phyloP scores from a whole-genome alignment of 2,113 vertebrate species.

The Cyprinodon tularosa region DNA sequence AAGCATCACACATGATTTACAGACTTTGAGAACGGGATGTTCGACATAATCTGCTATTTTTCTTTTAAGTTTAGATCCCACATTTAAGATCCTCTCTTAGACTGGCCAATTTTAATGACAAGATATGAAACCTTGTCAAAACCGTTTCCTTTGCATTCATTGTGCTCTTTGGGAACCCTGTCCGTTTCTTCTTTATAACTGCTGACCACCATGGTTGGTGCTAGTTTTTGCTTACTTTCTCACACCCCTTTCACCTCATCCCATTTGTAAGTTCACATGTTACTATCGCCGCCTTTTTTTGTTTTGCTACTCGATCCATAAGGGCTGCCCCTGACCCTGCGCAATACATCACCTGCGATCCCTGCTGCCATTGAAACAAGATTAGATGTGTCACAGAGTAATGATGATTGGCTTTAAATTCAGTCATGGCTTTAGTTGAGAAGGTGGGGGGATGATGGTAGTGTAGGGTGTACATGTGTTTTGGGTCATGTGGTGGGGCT shows the following conservation, averaged over 20 bases:
- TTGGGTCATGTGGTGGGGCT: slow-evolving; percentile 5
- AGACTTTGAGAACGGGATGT: neutral
- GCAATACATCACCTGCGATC: slow-evolving; percentile 71
- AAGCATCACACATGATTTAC: neutral
- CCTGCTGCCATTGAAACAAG: slow-evolving; percentile 62
- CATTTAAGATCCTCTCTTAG: too few species aligned
- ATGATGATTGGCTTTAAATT: slow-evolving; percentile 72
- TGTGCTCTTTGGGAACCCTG: slow-evolving; percentile 29
- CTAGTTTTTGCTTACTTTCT: slow-evolving; percentile 55
- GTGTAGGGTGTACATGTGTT: slow-evolving; percentile 21
- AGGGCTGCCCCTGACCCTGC: slow-evolving; percentile 46
- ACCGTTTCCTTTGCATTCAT: neutral
- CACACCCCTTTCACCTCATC: slow-evolving; percentile 53
- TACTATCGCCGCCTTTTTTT: slow-evolving; percentile 55
- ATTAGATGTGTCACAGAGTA: slow-evolving; percentile 74
- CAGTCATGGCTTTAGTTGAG: slow-evolving; percentile 35
- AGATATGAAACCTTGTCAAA: neutral
- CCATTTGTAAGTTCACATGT: slow-evolving; percentile 68
- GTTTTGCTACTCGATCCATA: slow-evolving; percentile 61
- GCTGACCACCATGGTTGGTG: slow-evolving; percentile 62
- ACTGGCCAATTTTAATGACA: too few species aligned
- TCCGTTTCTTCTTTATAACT: slow-evolving; percentile 44
- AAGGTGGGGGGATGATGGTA: neutral
- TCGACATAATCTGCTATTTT: neutral
- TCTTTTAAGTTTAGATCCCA: neutral